phyloP scores from a whole-genome alignment of 2,888 invertebrate genomes.

The Aplocera efformata region DNA sequence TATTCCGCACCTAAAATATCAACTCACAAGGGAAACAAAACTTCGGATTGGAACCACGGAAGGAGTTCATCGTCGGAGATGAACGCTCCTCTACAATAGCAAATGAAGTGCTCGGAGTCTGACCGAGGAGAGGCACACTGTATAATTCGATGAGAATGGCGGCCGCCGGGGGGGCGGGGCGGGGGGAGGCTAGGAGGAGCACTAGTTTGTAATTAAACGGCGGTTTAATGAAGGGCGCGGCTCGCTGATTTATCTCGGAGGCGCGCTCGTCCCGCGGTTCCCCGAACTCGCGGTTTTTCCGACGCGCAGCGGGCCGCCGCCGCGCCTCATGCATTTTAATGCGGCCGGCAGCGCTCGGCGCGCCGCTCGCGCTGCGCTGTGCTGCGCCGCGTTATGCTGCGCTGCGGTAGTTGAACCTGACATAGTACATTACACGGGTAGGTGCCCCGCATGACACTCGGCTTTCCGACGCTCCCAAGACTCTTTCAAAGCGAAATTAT shows the following conservation, averaged over 20 bases:
- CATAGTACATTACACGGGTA: too few relatives aligned
- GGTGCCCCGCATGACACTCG: too few relatives aligned
- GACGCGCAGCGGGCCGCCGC: slow-evolving; percentile 5
- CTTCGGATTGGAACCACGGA: not conserved
- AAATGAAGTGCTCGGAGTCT: slow-evolving; percentile 37
- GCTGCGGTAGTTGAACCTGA: too few relatives aligned
- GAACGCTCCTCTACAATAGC: slow-evolving; percentile 7
- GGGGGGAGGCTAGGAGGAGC: slow-evolving; percentile 13
- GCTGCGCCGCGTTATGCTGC: too few relatives aligned
- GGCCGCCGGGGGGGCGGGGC: slow-evolving; percentile 6
- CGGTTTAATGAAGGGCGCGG: slow-evolving; percentile 51
- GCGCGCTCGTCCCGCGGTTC: slow-evolving; percentile 6
- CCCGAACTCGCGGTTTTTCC: not conserved
- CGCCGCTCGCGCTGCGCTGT: too few relatives aligned
- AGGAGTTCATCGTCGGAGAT: slow-evolving; percentile 5
- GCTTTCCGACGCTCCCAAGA: too few relatives aligned
- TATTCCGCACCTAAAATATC: too few relatives aligned
- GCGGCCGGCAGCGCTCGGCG: too few relatives aligned
- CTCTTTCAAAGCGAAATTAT: too few relatives aligned
- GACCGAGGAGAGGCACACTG: slow-evolving; percentile 15
- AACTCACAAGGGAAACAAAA: too few relatives aligned
- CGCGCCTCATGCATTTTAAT: slow-evolving; percentile 29
- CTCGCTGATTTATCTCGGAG: slow-evolving; percentile 48
- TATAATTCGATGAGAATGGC: slow-evolving; percentile 18
- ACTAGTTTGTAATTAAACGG: slow-evolving; percentile 53